Conservation (phyloP, 2,888 invertebrate genomes). For the Metacarcinus magister region DNA sequence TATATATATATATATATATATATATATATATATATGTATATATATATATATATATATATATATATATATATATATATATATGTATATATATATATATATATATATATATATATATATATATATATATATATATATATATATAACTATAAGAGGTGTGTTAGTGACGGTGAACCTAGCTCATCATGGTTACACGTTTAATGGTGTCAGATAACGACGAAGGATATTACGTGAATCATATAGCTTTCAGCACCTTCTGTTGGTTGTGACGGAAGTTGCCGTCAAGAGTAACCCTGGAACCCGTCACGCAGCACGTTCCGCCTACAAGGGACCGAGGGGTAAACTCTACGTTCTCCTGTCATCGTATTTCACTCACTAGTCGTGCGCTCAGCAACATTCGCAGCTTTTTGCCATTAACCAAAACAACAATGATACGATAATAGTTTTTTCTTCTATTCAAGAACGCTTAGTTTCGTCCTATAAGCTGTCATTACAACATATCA, state of each 20-base stretch:
- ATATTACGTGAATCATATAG: background rate
- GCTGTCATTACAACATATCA: too few relatives aligned
- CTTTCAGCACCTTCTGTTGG: background rate
- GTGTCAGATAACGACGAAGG: background rate
- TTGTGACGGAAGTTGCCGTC: background rate
- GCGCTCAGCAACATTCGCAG: background rate
- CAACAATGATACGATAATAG: background rate
- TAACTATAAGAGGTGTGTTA: background rate
- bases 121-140: background rate
- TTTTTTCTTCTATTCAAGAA: background rate
- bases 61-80: conserved; percentile 37
- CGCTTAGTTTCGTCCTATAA: too few relatives aligned
- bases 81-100: conserved; percentile 26
- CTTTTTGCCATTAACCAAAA: background rate
- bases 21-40: conserved; percentile 35
- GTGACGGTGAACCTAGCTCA: too few relatives aligned
- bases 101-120: conserved; percentile 28
- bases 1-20: conserved; percentile 50
- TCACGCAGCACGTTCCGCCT: background rate
- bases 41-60: conserved; percentile 37
- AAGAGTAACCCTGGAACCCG: background rate
- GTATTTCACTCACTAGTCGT: background rate
- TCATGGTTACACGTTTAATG: too few relatives aligned
- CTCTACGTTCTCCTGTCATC: background rate
- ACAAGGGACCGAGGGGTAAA: background rate